Conservation (phyloP, 2,888 invertebrate genomes). For the Cheiracanthium punctorium region DNA sequence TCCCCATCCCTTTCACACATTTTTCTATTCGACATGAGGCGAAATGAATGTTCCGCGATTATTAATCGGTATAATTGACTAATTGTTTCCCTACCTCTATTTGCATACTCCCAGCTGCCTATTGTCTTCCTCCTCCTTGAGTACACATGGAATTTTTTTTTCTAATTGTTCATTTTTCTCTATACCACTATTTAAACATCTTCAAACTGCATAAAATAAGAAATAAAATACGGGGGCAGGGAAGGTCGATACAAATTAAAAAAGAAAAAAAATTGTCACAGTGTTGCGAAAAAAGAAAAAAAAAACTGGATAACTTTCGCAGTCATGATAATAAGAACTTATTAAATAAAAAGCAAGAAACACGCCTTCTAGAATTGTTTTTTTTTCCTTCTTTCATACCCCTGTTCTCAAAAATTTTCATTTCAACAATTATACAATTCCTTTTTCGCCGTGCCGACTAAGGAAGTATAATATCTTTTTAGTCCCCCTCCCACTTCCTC, state of each 20-base stretch:
- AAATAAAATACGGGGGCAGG: no score
- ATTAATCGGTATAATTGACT: constrained; percentile 65
- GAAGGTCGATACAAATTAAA: background rate
- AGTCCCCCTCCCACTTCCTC: background rate
- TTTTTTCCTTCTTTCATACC: constrained; percentile 22
- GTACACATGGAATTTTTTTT: constrained; percentile 12
- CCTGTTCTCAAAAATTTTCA: constrained; percentile 43
- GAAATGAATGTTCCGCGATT: constrained; percentile 33
- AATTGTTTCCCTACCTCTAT: constrained; percentile 60
- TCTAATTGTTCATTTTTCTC: constrained; percentile 60
- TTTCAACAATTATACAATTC: constrained; percentile 64
- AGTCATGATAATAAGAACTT: constrained; percentile 63
- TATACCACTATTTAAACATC: constrained; percentile 57
- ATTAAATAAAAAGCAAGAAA: constrained; percentile 53
- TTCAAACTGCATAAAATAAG: constrained; percentile 49
- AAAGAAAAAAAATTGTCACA: constrained; percentile 22
- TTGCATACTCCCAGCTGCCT: constrained; percentile 57
- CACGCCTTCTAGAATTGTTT: background rate
- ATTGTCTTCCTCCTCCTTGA: constrained; percentile 31
- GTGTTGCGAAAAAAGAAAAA: constrained; percentile 11
- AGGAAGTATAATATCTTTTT: constrained; percentile 52
- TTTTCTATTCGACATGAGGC: constrained; percentile 25
- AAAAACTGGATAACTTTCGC: constrained; percentile 46
- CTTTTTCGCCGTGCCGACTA: constrained; percentile 42
- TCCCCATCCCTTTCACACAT: background rate